Conservation (phyloP, 2,113 vertebrate species). For the Megaceryle maxima region DNA sequence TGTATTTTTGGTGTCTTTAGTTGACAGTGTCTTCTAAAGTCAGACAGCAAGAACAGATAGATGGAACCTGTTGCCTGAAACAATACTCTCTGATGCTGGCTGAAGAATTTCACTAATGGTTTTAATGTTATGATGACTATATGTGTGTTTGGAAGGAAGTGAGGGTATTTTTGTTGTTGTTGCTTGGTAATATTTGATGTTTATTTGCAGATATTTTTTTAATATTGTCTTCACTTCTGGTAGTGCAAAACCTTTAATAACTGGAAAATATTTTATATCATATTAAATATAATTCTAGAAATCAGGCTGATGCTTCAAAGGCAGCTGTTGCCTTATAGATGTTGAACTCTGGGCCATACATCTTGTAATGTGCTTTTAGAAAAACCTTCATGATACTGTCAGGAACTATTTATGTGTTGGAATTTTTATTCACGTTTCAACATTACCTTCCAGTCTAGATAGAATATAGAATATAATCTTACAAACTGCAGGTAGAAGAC, state of each 20-base stretch:
- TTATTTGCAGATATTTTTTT: constrained; percentile 28
- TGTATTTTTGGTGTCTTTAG: neutral
- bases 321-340: neutral
- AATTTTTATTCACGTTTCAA: neutral
- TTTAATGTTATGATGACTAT: neutral
- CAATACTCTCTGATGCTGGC: neutral
- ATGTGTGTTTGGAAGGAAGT: constrained; percentile 1
- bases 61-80: neutral
- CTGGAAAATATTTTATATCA: neutral
- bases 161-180: constrained; percentile 24
- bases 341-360: neutral
- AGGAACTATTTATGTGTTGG: neutral
- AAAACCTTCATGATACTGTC: neutral
- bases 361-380: neutral
- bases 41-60: neutral
- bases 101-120: neutral
- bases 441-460: neutral
- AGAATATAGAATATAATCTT: neutral
- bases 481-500: neutral
- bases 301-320: neutral
- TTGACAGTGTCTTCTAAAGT: neutral
- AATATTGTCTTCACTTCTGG: neutral
- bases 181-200: constrained; percentile 37
- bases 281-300: neutral
- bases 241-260: neutral